Percentiles rank a stretch among this genome's conserved stretches.
These are phyloP conservation scores for Uromys caudimaculatus DNA, from an alignment of 2,797 vertebrate genomes.

Conservation along the genomic window DNA sequence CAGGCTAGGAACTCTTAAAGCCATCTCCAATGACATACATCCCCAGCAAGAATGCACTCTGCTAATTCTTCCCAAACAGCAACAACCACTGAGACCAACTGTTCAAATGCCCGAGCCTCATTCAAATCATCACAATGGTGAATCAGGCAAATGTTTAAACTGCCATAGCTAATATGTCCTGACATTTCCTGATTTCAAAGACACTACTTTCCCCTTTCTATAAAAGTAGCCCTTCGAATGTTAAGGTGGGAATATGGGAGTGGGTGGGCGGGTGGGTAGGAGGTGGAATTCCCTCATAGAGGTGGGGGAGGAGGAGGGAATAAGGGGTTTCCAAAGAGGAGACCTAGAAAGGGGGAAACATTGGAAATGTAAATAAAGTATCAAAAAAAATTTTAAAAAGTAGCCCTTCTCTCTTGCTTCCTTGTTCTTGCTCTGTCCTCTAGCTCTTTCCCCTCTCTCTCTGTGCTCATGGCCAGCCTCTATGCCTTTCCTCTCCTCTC, in stretches of 20 bases:
- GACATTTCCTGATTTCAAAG: neutral
- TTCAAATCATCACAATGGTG: neutral
- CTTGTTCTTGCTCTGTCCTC: too few relatives aligned
- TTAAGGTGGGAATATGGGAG: too few relatives aligned
- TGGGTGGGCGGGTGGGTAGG: too few relatives aligned
- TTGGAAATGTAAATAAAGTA: too few relatives aligned
- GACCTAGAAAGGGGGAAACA: too few relatives aligned
- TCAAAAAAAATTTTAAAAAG: too few relatives aligned
- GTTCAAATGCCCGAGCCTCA: neutral
- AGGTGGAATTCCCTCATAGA: too few relatives aligned
- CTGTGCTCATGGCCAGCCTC: too few relatives aligned
- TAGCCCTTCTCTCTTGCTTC: neutral
- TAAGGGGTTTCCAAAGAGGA: too few relatives aligned
- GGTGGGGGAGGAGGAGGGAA: too few relatives aligned
- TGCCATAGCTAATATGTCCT: neutral
- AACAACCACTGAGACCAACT: neutral
- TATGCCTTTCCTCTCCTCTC: too few relatives aligned
- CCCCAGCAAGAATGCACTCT: neutral
- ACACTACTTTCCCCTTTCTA: neutral
- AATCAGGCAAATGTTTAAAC: neutral
- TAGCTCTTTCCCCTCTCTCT: too few relatives aligned
- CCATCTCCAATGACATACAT: neutral
- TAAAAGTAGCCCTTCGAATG: neutral
- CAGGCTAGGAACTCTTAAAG: neutral
- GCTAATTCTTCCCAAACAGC: neutral